phyloP scores from a whole-genome alignment of 1,140 invertebrate species.

The Panulirus ornatus region DNA sequence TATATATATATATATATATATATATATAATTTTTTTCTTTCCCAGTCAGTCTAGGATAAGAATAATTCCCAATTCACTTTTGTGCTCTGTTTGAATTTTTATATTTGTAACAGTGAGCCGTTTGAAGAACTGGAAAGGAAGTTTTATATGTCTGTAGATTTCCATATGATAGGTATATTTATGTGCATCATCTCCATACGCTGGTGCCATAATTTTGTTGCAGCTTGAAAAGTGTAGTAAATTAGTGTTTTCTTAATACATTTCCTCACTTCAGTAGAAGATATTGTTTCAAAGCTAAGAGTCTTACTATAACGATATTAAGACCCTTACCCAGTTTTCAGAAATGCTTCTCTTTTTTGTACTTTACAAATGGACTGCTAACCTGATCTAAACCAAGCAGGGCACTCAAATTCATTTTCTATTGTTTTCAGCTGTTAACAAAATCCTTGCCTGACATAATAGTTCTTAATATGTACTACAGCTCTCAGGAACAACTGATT shows the following conservation, averaged over 20 bases:
- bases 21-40: constrained; percentile 46
- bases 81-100: constrained; percentile 69
- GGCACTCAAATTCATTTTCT: no score
- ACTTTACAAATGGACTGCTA: no score
- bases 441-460: neutral
- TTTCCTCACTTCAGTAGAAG: constrained; percentile 53
- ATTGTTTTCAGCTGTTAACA: neutral
- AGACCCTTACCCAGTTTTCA: constrained; percentile 53
- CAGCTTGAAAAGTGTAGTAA: constrained; percentile 64
- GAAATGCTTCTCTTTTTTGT: no score
- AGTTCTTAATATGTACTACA: neutral
- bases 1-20: no score
- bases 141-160: constrained; percentile 70
- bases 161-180: constrained; percentile 44
- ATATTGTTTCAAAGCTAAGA: constrained; percentile 64
- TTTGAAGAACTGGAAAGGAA: constrained; percentile 53
- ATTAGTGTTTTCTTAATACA: constrained; percentile 49
- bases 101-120: constrained; percentile 67
- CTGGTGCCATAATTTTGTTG: constrained; percentile 64
- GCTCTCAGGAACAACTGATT: constrained; percentile 44
- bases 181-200: constrained; percentile 51
- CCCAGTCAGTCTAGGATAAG: constrained; percentile 59
- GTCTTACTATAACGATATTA: constrained; percentile 56
- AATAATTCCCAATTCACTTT: constrained; percentile 50
- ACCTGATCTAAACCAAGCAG: no score